Percentiles rank a stretch among this genome's conserved stretches.
phyloP scores from a whole-genome alignment of 2,113 vertebrate genomes.

The Grantiella picta region DNA sequence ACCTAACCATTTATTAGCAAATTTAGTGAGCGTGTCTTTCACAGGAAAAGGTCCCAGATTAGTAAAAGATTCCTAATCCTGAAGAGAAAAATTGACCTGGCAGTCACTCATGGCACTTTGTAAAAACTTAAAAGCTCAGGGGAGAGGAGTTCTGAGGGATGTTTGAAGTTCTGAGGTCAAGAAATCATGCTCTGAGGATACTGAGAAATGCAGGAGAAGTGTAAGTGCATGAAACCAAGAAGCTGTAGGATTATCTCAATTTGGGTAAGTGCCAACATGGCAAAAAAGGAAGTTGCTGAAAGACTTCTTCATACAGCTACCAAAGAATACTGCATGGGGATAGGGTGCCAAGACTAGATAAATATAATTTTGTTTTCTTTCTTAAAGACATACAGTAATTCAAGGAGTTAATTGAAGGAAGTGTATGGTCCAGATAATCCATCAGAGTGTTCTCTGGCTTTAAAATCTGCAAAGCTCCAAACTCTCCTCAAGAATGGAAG shows the following conservation, averaged over 20 bases:
- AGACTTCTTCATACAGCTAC: not conserved
- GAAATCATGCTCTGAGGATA: not conserved
- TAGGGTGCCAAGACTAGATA: not conserved
- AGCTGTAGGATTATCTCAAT: not conserved
- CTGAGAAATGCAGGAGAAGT: not conserved
- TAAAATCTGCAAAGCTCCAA: not conserved
- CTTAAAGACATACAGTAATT: not conserved
- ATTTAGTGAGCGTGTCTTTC: not conserved
- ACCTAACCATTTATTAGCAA: not conserved
- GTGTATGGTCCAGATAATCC: not conserved
- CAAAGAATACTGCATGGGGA: not conserved
- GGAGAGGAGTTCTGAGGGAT: not conserved
- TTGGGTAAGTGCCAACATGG: not conserved
- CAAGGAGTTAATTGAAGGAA: not conserved
- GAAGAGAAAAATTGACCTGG: not conserved
- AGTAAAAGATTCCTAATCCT: not conserved
- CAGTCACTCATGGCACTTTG: not conserved
- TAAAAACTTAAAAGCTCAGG: not conserved
- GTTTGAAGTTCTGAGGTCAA: conserved; percentile 18
- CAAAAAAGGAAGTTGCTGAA: not conserved
- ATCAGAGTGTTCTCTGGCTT: not conserved
- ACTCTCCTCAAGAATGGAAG: not conserved
- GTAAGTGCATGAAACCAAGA: not conserved
- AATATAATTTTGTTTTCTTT: not conserved
- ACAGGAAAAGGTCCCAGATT: not conserved